A percentile compares a stretch with the other conserved stretches of the same genome.
Conservation (phyloP, 2,113 vertebrate genomes). For the Porphyrio hochstetteri region DNA sequence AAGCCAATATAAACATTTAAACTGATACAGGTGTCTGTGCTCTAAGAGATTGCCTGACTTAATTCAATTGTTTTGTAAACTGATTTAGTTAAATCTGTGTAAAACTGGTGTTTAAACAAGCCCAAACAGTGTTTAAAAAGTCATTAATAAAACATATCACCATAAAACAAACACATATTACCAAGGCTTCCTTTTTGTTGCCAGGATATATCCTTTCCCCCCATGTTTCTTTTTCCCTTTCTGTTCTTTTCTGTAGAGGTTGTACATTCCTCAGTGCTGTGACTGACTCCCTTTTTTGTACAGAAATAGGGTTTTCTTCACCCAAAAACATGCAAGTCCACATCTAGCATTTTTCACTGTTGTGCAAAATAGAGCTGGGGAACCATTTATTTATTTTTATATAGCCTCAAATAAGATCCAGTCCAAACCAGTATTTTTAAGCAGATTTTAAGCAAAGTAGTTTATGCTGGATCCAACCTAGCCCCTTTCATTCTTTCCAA, state of each 20-base stretch:
- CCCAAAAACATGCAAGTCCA: background rate
- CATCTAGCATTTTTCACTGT: background rate
- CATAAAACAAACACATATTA: conserved; percentile 27
- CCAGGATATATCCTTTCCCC: background rate
- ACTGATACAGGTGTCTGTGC: conserved; percentile 24
- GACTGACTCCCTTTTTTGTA: background rate
- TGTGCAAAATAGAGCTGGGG: background rate
- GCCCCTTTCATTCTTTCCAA: background rate
- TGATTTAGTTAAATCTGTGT: conserved; percentile 21
- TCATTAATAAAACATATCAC: conserved; percentile 20
- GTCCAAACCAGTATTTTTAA: background rate
- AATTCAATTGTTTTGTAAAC: conserved; percentile 58
- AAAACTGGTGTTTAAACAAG: conserved; percentile 46
- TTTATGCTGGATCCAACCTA: conserved; percentile 4
- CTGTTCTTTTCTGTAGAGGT: background rate
- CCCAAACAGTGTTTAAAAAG: conserved; percentile 2
- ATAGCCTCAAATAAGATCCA: background rate
- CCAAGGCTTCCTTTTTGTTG: background rate
- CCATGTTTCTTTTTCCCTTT: background rate
- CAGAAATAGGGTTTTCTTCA: background rate
- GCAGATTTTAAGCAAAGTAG: background rate
- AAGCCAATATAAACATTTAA: conserved; percentile 58
- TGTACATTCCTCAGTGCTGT: background rate
- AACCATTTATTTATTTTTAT: background rate
- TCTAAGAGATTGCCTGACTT: conserved; percentile 40